A percentile compares a stretch with the other conserved stretches of the same genome.
Conservation (phyloP, 2,888 invertebrate genomes). For the Cephus runcator region DNA sequence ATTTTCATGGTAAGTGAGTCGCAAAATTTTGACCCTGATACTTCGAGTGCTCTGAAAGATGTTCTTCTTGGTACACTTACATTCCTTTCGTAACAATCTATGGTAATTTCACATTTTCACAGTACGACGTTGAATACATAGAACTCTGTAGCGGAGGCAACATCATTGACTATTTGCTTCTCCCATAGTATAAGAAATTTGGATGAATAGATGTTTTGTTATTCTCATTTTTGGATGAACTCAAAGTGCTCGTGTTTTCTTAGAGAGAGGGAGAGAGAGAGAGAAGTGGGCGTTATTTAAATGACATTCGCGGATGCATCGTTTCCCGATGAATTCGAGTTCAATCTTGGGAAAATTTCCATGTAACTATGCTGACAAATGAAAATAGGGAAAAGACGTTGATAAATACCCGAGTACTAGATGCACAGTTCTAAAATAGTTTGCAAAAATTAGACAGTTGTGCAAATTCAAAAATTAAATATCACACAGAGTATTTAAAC, state of each 20-base stretch:
- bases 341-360: neutral
- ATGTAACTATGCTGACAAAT: neutral
- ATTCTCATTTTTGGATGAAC: neutral
- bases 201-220: neutral
- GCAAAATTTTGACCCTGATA: neutral
- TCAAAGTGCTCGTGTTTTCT: slow-evolving; percentile 19
- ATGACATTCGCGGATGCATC: slow-evolving; percentile 28
- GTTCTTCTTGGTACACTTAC: neutral
- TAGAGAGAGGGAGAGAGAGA: slow-evolving; percentile 25
- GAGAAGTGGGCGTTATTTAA: slow-evolving; percentile 44
- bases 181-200: neutral
- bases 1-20: neutral
- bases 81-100: neutral
- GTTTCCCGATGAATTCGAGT: neutral
- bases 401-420: neutral
- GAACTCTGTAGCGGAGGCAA: neutral
- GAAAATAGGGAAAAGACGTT: neutral
- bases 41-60: neutral
- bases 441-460: neutral
- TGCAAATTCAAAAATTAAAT: neutral
- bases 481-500: neutral
- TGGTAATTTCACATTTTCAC: neutral
- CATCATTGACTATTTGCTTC: neutral
- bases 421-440: neutral
- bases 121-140: neutral